phyloP scores from a whole-genome alignment of 2,797 vertebrate species.

The Thunnus albacares region DNA sequence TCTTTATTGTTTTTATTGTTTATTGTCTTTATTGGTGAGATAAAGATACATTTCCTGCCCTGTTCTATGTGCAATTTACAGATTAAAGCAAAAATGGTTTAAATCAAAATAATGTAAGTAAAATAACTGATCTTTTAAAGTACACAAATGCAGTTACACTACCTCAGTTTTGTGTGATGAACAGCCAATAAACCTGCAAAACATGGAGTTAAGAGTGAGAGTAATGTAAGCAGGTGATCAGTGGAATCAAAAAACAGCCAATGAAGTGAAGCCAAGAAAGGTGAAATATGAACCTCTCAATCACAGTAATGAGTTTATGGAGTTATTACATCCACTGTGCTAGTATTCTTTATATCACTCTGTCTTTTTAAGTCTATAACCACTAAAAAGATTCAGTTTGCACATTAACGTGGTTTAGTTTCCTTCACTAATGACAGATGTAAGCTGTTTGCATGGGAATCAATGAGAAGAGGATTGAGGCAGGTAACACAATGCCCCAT shows the following conservation, averaged over 20 bases:
- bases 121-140: neutral
- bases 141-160: neutral
- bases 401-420: constrained; percentile 8
- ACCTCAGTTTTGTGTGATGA: neutral
- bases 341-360: constrained; percentile 12
- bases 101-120: neutral
- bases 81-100: neutral
- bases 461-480: constrained; percentile 21
- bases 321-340: constrained; percentile 9
- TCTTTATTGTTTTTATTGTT: too few species aligned
- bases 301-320: constrained; percentile 27
- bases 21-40: too few species aligned
- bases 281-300: constrained; percentile 30
- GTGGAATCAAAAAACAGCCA: neutral
- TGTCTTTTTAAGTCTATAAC: constrained; percentile 5
- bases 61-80: neutral
- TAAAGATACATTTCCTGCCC: neutral
- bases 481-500: neutral
- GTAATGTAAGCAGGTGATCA: constrained; percentile 19
- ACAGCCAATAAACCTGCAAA: neutral
- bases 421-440: constrained; percentile 10
- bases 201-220: constrained; percentile 4
- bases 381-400: constrained; percentile 13
- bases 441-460: neutral
- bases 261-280: constrained; percentile 21